Base-by-base conservation (phyloP, 2,113 vertebrate species). In the Megaceryle maxima region DNA sequence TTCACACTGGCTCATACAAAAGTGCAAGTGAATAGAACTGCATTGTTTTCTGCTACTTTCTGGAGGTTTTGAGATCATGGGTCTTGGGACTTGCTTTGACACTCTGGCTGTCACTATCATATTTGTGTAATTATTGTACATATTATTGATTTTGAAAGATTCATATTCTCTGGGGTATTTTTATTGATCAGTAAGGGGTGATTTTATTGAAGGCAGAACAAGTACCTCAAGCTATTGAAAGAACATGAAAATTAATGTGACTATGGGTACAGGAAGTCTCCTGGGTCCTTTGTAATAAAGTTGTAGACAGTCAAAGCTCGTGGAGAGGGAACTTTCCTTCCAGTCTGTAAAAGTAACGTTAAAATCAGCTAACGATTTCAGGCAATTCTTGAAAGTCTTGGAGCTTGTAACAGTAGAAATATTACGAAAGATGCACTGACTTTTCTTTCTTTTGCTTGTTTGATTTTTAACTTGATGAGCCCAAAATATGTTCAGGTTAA, bases 191-290 rank as follows among this genome's bases (percentile, higher is more conserved):
- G 82, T 84, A 81, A 96, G 91, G 64, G 83, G 56, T 97, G 91
- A 96, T 97, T 87, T 98, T 98, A 96, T 69, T 97, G 95, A 98
- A 97, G 82, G 63, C 67, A 96, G 94, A 96, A 92, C 87, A 95
- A 96, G 78, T 93, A 95, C 90, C 94, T 94, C 87, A 68, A 93
- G 93, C 87, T 97, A 94, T 41, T 96, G 91, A 97, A 96, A 86
- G 83, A 94, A 92, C 33, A 55, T 35, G 78, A 94, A 97, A 97
- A 96, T 88, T 83, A 95, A 97, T 94, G 72, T 66, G 95, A 44
- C 96, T 96, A 35, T 88, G 63, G 83, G 91, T 97, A 87, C 92
- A 87, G 69, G 73, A 91, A 94, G 55, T 92, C 94, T 90, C 41
- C 72, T 84, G 91, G 84, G 88, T 90, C 63, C 88, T 97, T 64